These are phyloP conservation scores for Oncorhynchus nerka DNA, from an alignment of 2,113 vertebrate species.

Conservation along the genomic window DNA sequence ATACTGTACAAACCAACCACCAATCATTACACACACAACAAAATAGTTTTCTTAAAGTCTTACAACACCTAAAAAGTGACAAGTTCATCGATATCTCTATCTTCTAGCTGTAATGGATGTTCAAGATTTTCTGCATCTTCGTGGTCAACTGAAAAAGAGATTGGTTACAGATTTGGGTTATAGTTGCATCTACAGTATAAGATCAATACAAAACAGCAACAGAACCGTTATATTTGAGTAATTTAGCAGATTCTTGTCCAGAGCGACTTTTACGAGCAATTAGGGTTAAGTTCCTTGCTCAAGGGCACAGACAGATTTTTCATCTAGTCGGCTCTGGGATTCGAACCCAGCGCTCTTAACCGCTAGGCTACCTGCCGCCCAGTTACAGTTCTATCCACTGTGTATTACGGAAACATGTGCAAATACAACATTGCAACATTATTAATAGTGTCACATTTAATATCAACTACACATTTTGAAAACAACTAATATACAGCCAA, in stretches of 20 bases:
- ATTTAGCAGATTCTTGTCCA: too few species aligned
- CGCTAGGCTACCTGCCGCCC: too few species aligned
- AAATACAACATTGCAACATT: too few species aligned
- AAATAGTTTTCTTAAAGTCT: constrained; percentile 13
- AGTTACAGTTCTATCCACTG: background rate
- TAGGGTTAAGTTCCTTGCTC: too few species aligned
- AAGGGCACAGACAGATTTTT: too few species aligned
- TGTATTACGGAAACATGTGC: background rate
- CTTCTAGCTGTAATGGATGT: constrained; percentile 1
- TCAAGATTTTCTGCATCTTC: constrained; percentile 35
- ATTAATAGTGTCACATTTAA: background rate
- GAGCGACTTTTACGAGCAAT: too few species aligned
- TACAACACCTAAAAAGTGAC: constrained; percentile 47
- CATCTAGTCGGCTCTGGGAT: too few species aligned
- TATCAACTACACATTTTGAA: background rate
- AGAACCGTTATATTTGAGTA: too few species aligned
- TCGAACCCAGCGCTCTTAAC: too few species aligned
- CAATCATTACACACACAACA: constrained; percentile 50
- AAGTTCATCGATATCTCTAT: constrained; percentile 40
- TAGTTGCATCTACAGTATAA: background rate
- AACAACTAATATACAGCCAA: background rate
- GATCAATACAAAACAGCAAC: too few species aligned
- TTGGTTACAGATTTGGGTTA: background rate
- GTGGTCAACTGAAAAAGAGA: constrained; percentile 38
- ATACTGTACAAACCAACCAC: constrained; percentile 17